Evolutionary conservation across 2,888 invertebrate species (phyloP).

Genomic region (Dasypolia templi): DNA sequence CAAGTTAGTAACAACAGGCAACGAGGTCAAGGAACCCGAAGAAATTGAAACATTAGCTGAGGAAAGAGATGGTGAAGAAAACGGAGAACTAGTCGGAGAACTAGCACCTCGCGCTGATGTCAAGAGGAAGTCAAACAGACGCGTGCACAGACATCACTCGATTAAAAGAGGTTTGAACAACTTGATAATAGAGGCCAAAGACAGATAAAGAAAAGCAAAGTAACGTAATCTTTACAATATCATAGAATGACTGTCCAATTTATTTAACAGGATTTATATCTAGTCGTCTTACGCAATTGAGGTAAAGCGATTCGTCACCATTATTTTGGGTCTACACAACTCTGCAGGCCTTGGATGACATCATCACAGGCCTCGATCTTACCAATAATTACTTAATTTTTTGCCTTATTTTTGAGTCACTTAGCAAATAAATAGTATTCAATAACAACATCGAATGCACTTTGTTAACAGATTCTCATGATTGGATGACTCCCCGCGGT

Average conservation of each 20-base stretch:
- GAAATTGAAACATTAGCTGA: slow-evolving; percentile 82
- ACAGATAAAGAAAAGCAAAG: not conserved
- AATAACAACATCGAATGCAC: not conserved
- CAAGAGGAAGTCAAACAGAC: slow-evolving; percentile 80
- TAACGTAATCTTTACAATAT: slow-evolving; percentile 8
- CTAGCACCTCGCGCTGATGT: slow-evolving; percentile 77
- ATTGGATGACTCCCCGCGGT: slow-evolving; percentile 87
- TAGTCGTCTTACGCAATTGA: not conserved
- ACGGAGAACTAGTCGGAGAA: slow-evolving; percentile 67
- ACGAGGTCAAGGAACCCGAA: slow-evolving; percentile 82
- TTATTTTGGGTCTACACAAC: not conserved
- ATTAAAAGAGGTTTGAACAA: slow-evolving; percentile 79
- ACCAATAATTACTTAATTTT: not conserved
- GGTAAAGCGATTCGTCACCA: not conserved
- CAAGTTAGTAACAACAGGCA: slow-evolving; percentile 92
- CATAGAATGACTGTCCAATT: not conserved
- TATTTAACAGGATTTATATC: not conserved
- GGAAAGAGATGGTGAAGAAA: slow-evolving; percentile 77
- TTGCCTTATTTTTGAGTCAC: not conserved
- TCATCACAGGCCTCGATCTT: not conserved
- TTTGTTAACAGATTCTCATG: slow-evolving; percentile 79
- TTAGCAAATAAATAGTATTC: not conserved
- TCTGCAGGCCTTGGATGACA: not conserved
- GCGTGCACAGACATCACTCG: slow-evolving; percentile 83
- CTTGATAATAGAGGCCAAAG: not conserved